Evolutionary conservation across 2,888 invertebrate species (phyloP), one percentile per base, ranked within the genome.

Genomic region (Trypoxylon attenuatum): DNA sequence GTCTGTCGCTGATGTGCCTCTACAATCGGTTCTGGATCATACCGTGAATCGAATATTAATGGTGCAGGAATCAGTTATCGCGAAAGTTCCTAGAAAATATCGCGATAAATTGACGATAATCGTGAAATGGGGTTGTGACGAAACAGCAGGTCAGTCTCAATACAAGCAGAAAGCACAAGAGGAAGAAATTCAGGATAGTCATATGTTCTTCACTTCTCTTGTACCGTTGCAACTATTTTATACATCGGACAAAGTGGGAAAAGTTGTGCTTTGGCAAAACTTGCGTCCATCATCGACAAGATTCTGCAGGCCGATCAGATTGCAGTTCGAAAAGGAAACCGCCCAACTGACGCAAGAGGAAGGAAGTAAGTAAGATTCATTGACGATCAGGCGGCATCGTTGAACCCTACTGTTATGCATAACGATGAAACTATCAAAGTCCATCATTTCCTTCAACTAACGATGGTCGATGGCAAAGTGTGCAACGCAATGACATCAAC

Each of bases 291-390:
- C 15, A 6, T 49, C 49, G n/a, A 49, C 38, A 16, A 49, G 13
- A n/a, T 49, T 19, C 19, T 49, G 49, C 18, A 16, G 49, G 19
- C 49, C 49, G 18, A 19, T 49, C 13, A 25, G 19, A 19, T n/a
- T 49, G 5, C 5, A 10, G 33, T 33, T 33, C 10, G 15, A 16
- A n/a, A 49, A 49, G n/a, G 49, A 49, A 49, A 49, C 33, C 4
- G 5, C 33, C 6, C 18, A 5, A 16, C 13, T 19, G 8, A 5
- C 5, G 25, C 5, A 25, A 25, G 5, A 5, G 25, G 25, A 25
- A 8, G 8, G 25, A 4, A 18, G 1, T 3, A 18, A 16, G 16
- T 8, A 8, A 13, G 16, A 16, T 13, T 13, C 16, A 39, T 39
- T 4, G 13, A 16, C 2, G 18, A 39, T 16, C 18, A 29, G 6